Base-by-base conservation (phyloP, 2,888 invertebrate species). In the Bellardia pandia region DNA sequence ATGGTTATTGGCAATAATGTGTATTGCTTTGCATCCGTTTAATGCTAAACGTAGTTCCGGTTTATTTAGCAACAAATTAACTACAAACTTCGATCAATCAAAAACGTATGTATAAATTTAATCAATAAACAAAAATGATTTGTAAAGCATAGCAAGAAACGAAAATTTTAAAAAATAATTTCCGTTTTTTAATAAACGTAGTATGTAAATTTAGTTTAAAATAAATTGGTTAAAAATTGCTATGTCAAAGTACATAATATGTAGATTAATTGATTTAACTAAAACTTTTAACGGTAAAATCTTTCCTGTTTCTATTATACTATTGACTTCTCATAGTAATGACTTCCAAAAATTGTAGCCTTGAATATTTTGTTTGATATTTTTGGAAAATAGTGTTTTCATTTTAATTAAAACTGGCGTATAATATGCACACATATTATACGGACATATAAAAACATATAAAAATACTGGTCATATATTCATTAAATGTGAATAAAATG, bases 11-110 rank as follows among this genome's bases (percentile, higher is more conserved):
- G 51, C 13, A 72, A 71, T 68, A 75, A 37, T 48, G 37, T 58
- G 23, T 56, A 64, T 86, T 76, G 53, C 16, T 76, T 58, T 80
- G 23, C 58, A 72, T 80, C 86, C 86, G 83, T 77, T 84, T 51
- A 72, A 77, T 80, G 72, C 66, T 80, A 76, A 83, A 72, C 51
- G 23, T 72, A 76, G 23, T 72, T 86, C 66, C 84, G 76, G n/a
- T 64, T 77, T 72, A 53, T 75, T 69, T 56, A 42, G 48, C 45
- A 66, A 66, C 58, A 56, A 74, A 72, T 78, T 71, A 72, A 45
- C 13, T 64, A 37, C 45, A 74, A 81, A 81, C 53, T 68, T 33
- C 3, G n/a, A 80, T 76, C 66, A 86, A 84, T 86, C 72, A 84
- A 86, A 84, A 30, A 16, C 30, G 16, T 80, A 66, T 42, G 16